Evolutionary conservation across 2,888 invertebrate genomes (phyloP), one percentile per base, ranked within the genome.

Genomic region (Pilophorus perplexus): DNA sequence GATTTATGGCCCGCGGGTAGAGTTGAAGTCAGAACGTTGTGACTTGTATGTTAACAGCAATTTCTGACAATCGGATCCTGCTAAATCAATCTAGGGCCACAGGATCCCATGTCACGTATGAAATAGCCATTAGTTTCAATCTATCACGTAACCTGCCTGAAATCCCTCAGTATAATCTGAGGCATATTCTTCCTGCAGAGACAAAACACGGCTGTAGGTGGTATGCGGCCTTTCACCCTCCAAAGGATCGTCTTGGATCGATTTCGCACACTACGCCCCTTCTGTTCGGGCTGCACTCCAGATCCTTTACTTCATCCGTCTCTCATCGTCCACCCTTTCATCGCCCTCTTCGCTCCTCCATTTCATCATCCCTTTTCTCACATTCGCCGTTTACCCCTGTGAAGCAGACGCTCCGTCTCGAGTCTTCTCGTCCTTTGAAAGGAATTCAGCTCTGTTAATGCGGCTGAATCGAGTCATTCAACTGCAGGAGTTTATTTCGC

Each of bases 181-280:
- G 28, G 27, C 28, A 8, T 18, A 27, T 14, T 28, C 52, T 52
- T 52, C 52, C 10, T 10, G 28, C 16, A 5, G 27, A 52, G 33
- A 52, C 52, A 52, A 52, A 52, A 52, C 25, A 28, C 22, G 27
- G 33, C 52, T 25, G 28, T 20, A 52, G 52, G 28, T 25, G 18
- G 28, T 52, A 52, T 28, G 52, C 52, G 52, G 52, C 28, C 18
- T 52, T 52, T 28, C 20, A 28, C 52, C 52, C 52, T 52, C 52
- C 18, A 28, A 52, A 50, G 52, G 28, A 28, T 28, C 14, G 28
- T 22, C 18, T 28, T 28, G 28, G 27, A 52, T 52, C 52, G 52
- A 52, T 52, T 52, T 52, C 28, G 28, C 52, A 28, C 52, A 52
- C 52, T 28, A 18, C 52, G 27, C 33, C 52, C 27, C 52, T 28